phyloP scores from a whole-genome alignment of 2,888 invertebrate genomes.

The Cantharis flavilabris region DNA sequence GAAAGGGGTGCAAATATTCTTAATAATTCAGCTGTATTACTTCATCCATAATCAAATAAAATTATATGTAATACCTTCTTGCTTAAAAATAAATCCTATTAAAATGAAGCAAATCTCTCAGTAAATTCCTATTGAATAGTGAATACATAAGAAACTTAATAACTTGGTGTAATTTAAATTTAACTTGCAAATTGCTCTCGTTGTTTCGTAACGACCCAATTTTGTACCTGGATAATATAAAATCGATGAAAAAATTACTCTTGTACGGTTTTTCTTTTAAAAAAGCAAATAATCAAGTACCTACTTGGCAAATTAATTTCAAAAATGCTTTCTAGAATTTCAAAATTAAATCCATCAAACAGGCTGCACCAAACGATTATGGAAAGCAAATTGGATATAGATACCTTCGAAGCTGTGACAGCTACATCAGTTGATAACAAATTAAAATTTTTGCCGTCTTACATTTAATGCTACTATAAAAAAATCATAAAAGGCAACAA shows the following conservation, averaged over 20 bases:
- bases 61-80: background rate
- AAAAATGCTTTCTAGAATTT: background rate
- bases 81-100: background rate
- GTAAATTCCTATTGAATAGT: slow-evolving; percentile 3
- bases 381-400: background rate
- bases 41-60: background rate
- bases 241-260: background rate
- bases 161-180: slow-evolving; percentile 12
- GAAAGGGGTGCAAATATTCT: background rate
- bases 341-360: background rate
- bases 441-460: background rate
- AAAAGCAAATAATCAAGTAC: background rate
- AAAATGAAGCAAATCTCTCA: background rate
- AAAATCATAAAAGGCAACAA: background rate
- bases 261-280: background rate
- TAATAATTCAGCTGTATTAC: background rate
- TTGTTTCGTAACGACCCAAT: slow-evolving; percentile 15
- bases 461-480: background rate
- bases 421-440: background rate
- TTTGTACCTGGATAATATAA: slow-evolving; percentile 12
- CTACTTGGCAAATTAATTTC: background rate
- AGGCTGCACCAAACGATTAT: background rate
- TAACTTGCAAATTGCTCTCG: slow-evolving; percentile 12
- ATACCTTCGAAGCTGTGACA: background rate
- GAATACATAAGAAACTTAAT: slow-evolving; percentile 10